Percentiles rank a stretch among this genome's conserved stretches.
Evolutionary conservation across 2,113 vertebrate genomes (phyloP).

Genomic region (Cairina moschata): DNA sequence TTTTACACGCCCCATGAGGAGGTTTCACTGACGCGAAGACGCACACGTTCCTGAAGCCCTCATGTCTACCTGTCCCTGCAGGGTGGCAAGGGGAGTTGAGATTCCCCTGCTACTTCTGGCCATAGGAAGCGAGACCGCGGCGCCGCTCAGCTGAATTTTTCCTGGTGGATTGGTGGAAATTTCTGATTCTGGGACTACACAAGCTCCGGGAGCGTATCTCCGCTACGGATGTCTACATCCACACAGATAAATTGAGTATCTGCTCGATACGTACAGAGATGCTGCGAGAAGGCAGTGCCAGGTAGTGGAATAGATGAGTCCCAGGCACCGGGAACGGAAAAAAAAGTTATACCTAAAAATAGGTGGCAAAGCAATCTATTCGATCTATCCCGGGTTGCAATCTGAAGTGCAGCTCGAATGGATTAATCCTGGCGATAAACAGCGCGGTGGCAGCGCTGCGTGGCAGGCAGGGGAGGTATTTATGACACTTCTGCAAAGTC

Average conservation of each 20-base stretch:
- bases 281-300: conserved; percentile 29
- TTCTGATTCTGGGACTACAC: neutral
- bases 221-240: conserved; percentile 67
- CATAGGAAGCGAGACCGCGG: rapidly evolving
- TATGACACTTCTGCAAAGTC: conserved; percentile 46
- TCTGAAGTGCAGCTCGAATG: conserved; percentile 65
- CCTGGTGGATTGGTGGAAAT: neutral
- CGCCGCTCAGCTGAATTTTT: neutral
- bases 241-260: conserved; percentile 61
- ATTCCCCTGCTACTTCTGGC: neutral
- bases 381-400: conserved; percentile 49
- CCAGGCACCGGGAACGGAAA: neutral
- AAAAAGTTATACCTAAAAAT: conserved; percentile 68
- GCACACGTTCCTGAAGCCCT: neutral
- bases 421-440: conserved; percentile 71
- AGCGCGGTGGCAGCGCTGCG: conserved; percentile 39
- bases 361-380: conserved; percentile 65
- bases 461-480: conserved; percentile 64
- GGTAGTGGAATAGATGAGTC: conserved; percentile 49
- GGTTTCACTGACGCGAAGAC: conserved; percentile 30
- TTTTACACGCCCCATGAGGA: conserved; percentile 8
- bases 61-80: neutral
- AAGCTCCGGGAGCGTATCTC: neutral
- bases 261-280: conserved; percentile 28
- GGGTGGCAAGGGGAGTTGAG: neutral